These are phyloP conservation scores for Nannoperca australis DNA, from an alignment of 2,797 vertebrate species.

Conservation along the genomic window DNA sequence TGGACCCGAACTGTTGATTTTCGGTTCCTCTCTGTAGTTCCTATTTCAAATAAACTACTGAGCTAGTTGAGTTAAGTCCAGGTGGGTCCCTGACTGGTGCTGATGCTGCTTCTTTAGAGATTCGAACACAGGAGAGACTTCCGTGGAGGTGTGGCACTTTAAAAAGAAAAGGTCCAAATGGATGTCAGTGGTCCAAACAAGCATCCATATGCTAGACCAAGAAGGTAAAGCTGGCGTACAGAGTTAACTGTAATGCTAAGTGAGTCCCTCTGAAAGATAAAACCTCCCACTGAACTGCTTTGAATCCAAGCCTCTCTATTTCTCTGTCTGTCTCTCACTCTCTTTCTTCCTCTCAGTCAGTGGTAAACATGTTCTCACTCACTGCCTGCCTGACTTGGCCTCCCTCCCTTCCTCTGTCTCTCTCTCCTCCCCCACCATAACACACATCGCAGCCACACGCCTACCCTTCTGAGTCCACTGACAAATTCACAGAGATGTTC, in stretches of 20 bases:
- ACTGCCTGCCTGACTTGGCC: constrained; percentile 45
- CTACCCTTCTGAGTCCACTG: constrained; percentile 76
- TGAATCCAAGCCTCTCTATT: constrained; percentile 20
- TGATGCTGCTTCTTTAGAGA: constrained; percentile 36
- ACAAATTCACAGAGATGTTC: constrained; percentile 75
- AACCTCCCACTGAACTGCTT: constrained; percentile 24
- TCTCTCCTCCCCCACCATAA: constrained; percentile 73
- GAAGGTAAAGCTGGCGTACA: not conserved
- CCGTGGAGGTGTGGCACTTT: constrained; percentile 10
- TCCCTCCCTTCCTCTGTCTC: constrained; percentile 32
- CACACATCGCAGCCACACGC: constrained; percentile 78
- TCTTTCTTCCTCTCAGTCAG: constrained; percentile 52
- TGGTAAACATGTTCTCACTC: constrained; percentile 70
- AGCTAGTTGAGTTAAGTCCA: constrained; percentile 21
- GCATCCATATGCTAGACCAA: constrained; percentile 12
- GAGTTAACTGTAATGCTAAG: not conserved
- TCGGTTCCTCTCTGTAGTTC: constrained; percentile 2
- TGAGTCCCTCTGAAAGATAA: constrained; percentile 10
- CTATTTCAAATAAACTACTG: constrained; percentile 16
- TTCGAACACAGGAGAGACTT: not conserved
- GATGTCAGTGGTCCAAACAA: constrained; percentile 30
- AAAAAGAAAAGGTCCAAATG: constrained; percentile 1
- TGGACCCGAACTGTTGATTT: constrained; percentile 10
- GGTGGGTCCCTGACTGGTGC: constrained; percentile 23
- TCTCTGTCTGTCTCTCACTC: constrained; percentile 37